These are phyloP conservation scores for Pheosia gnoma DNA, from an alignment of 2,888 invertebrate species.

Conservation along the genomic window DNA sequence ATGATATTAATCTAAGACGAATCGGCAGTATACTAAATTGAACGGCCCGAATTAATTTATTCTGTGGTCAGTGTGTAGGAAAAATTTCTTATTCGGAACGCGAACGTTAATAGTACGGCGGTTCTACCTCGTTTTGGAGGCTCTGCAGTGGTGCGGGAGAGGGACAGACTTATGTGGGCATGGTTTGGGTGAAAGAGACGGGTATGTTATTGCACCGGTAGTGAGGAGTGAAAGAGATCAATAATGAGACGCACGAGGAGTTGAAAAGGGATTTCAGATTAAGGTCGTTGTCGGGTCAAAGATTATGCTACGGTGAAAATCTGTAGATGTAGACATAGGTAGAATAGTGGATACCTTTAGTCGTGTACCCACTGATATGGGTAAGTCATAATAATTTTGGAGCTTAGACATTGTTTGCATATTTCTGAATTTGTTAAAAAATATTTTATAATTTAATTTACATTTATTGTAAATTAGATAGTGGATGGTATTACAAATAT, in stretches of 20 bases:
- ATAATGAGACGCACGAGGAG: constrained; percentile 84
- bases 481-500: no score
- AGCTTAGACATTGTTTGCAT: no score
- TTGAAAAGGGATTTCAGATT: constrained; percentile 85
- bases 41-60: constrained; percentile 42
- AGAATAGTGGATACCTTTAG: constrained; percentile 9
- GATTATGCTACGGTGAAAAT: constrained; percentile 66
- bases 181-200: constrained; percentile 50
- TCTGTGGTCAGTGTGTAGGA: constrained; percentile 66
- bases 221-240: constrained; percentile 85
- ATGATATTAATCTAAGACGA: constrained; percentile 32
- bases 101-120: constrained; percentile 73
- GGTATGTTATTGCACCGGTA: constrained; percentile 81
- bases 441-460: no score
- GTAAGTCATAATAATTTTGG: no score
- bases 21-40: constrained; percentile 39
- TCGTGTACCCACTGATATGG: neutral
- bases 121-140: constrained; percentile 81
- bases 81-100: constrained; percentile 73
- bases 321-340: constrained; percentile 43
- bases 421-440: no score
- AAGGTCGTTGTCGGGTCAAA: constrained; percentile 82
- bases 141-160: constrained; percentile 80
- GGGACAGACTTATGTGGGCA: constrained; percentile 52
- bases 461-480: no score